Base-by-base conservation (phyloP, 2,888 invertebrate genomes). In the Autographa gamma region DNA sequence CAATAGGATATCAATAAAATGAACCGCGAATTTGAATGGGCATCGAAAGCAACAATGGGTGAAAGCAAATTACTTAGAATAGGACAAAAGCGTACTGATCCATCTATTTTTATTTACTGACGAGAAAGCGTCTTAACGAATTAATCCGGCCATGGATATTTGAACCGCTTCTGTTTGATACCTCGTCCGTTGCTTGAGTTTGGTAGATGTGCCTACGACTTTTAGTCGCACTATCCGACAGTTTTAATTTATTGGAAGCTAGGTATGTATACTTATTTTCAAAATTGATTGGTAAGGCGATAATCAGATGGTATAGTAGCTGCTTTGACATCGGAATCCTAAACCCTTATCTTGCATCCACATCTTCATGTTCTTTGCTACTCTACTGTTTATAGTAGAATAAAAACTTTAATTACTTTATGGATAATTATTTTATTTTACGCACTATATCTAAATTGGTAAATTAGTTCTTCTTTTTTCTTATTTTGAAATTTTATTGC, bases 41-140 rank as follows among this genome's bases (percentile, higher is more conserved):
- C 72, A 80, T 76, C 58, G 71, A 76, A 74, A 72, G 67, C 58
- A 86, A 89, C 86, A 91, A 92, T 88, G 76, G 88, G 91, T 88
- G 92, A 93, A 93, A 92, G 92, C 75, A 85, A 89, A 90, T 88
- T 85, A 84, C 81, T 71, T 69, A 70, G 79, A 80, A 85, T 86
- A 86, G 86, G 86, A 89, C 87, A 87, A 91, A 89, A 87, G 86
- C 84, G 85, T 88, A 89, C 82, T 85, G 86, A 77, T 79, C 84
- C 76, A 88, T 89, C 90, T 88, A 88, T 92, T 91, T 92, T 91
- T 91, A 88, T 89, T 88, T 90, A 80, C 79, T 76, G 81, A 85
- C 74, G 86, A 84, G 89, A 90, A 92, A 91, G 87, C 84, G 66
- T 89, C 90, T 91, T 88, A 88, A 89, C 90, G 87, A 91, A 93